These are phyloP conservation scores for Globodera rostochiensis DNA, from an alignment of 1,140 invertebrate genomes.

Conservation along the genomic window DNA sequence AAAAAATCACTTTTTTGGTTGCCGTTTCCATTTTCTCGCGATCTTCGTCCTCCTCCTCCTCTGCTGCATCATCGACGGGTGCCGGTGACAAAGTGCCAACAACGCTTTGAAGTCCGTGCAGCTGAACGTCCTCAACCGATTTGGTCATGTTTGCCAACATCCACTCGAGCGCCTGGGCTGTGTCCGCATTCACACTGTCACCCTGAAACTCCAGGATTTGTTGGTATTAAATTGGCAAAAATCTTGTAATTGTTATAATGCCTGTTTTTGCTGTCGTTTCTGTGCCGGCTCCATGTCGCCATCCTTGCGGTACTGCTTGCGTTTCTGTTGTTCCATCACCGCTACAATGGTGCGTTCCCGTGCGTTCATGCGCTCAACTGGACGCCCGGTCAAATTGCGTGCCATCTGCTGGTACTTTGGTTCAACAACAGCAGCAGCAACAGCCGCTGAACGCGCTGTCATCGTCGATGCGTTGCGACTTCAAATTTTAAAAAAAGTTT, in stretches of 20 bases:
- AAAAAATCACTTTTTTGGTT: neutral
- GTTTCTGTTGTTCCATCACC: neutral
- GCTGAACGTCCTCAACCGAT: constrained; percentile 15
- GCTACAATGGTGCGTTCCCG: neutral
- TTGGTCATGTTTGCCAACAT: constrained; percentile 40
- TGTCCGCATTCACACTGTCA: constrained; percentile 3
- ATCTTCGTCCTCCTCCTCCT: neutral
- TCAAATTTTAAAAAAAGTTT: no score
- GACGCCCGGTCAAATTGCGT: neutral
- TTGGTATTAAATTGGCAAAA: neutral
- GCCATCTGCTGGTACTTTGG: neutral
- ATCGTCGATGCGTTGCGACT: no score
- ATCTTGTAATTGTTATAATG: neutral
- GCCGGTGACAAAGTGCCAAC: constrained; percentile 1
- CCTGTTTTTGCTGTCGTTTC: neutral
- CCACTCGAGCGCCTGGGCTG: constrained; percentile 38
- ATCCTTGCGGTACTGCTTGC: neutral
- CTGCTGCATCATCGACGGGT: neutral
- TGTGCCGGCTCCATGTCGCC: neutral
- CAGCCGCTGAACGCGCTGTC: no score
- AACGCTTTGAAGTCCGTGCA: neutral
- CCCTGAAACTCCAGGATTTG: neutral
- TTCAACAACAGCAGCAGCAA: neutral
- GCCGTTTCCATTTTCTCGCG: neutral
- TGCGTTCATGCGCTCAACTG: neutral